Conservation (phyloP, 2,888 invertebrate genomes). For the Seira musarum region DNA sequence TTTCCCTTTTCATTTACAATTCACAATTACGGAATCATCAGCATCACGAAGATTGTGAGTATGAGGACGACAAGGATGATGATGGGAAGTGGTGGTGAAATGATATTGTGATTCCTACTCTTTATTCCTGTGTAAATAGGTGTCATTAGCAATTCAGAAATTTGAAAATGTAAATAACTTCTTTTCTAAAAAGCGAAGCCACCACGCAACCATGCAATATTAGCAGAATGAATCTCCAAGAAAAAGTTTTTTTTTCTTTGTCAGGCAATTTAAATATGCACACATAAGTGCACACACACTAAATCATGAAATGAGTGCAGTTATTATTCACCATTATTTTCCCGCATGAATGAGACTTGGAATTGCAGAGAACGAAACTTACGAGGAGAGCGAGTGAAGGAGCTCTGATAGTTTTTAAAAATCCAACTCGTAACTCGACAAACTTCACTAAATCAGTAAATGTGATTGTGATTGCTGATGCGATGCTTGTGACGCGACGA, state of each 20-base stretch:
- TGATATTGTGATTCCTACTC: slow-evolving; percentile 9
- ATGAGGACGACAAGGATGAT: no score
- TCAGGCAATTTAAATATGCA: slow-evolving; percentile 41
- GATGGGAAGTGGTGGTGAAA: neutral
- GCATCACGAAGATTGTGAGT: no score
- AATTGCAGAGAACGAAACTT: slow-evolving; percentile 6
- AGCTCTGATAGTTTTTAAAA: no score
- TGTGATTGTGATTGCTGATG: neutral
- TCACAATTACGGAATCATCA: no score
- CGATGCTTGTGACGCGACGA: no score
- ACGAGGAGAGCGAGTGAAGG: neutral
- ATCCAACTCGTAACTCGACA: slow-evolving; percentile 16
- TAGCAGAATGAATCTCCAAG: slow-evolving; percentile 11
- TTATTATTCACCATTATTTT: slow-evolving; percentile 36
- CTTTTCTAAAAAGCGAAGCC: slow-evolving; percentile 10
- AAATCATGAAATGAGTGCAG: neutral
- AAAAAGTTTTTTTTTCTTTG: slow-evolving; percentile 30
- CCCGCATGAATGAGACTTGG: slow-evolving; percentile 47
- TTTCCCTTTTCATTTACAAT: no score
- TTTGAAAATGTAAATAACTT: neutral
- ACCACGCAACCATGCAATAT: slow-evolving; percentile 4
- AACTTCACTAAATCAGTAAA: neutral
- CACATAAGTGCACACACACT: no score
- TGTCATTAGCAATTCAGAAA: neutral
- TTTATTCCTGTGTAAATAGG: neutral